These are phyloP conservation scores for Ianthella basta DNA, from an alignment of 37 sponge, comb jelly and placozoan genomes.

Conservation along the genomic window DNA sequence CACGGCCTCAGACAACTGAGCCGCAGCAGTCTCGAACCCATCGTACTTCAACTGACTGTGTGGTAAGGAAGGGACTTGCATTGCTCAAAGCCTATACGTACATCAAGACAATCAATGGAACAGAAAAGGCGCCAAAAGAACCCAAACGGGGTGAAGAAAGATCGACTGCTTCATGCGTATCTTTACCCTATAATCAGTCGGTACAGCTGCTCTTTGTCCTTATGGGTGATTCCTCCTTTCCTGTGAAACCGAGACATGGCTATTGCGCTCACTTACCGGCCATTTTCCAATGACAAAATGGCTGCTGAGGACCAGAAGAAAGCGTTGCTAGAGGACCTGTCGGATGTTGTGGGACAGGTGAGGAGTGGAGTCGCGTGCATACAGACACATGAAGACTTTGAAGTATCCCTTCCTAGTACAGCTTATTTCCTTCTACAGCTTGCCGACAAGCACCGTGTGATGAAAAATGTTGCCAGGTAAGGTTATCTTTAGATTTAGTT, in stretches of 20 bases:
- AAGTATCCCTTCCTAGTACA: too few species aligned
- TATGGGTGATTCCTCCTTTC: not conserved
- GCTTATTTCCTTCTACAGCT: too few species aligned
- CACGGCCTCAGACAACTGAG: constrained; percentile 52
- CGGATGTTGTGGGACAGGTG: too few species aligned
- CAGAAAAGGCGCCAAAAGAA: not conserved
- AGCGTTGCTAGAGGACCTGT: too few species aligned
- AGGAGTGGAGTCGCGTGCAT: too few species aligned
- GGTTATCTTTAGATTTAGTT: too few species aligned
- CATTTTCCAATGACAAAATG: too few species aligned
- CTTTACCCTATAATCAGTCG: constrained; percentile 79
- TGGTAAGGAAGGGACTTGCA: not conserved
- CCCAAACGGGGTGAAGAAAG: not conserved
- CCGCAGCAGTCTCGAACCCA: constrained; percentile 85
- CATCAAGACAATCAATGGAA: too few species aligned
- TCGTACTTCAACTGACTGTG: constrained; percentile 87
- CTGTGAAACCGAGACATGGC: not conserved
- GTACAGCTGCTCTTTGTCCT: constrained; percentile 78
- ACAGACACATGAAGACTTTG: too few species aligned
- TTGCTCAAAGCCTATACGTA: not conserved
- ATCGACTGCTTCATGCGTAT: not conserved
- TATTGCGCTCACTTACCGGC: not conserved
- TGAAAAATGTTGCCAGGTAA: too few species aligned
- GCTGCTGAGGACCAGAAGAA: too few species aligned
- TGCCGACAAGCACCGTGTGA: too few species aligned